These are phyloP conservation scores for Denticeps clupeoides DNA, from an alignment of 2,797 vertebrate species.

Conservation along the genomic window DNA sequence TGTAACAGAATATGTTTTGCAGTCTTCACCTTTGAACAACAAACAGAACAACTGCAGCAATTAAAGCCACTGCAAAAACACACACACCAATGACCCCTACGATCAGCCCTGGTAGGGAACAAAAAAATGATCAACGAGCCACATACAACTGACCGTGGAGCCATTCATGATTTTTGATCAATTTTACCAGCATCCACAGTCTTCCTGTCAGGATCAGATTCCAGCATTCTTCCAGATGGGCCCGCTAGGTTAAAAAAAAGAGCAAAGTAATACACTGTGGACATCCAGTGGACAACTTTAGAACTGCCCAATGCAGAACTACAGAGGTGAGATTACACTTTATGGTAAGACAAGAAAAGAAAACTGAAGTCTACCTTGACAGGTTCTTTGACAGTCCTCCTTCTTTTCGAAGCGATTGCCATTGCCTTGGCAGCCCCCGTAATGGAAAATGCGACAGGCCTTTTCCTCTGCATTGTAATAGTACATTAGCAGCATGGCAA, in stretches of 20 bases:
- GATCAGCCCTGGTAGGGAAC: slow-evolving; percentile 28
- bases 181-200: slow-evolving; percentile 28
- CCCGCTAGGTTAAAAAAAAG: slow-evolving; percentile 14
- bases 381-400: slow-evolving; percentile 18
- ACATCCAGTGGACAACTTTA: slow-evolving; percentile 21
- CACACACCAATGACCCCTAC: slow-evolving; percentile 31
- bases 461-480: slow-evolving; percentile 18
- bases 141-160: too few relatives aligned
- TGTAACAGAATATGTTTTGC: too few relatives aligned
- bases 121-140: not conserved
- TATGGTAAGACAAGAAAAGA: not conserved
- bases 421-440: slow-evolving; percentile 35
- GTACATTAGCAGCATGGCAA: slow-evolving; percentile 1
- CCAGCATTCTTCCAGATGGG: slow-evolving; percentile 15
- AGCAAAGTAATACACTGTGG: not conserved
- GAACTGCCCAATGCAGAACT: not conserved
- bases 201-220: slow-evolving; percentile 3
- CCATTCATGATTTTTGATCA: not conserved
- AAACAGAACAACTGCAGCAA: slow-evolving; percentile 21
- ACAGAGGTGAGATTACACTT: not conserved
- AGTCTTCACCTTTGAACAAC: slow-evolving; percentile 27
- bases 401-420: slow-evolving; percentile 32
- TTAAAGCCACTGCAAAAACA: slow-evolving; percentile 27
- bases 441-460: slow-evolving; percentile 31
- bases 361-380: slow-evolving; percentile 23